phyloP scores from a whole-genome alignment of 2,113 vertebrate genomes.

The Bothrops jararaca region DNA sequence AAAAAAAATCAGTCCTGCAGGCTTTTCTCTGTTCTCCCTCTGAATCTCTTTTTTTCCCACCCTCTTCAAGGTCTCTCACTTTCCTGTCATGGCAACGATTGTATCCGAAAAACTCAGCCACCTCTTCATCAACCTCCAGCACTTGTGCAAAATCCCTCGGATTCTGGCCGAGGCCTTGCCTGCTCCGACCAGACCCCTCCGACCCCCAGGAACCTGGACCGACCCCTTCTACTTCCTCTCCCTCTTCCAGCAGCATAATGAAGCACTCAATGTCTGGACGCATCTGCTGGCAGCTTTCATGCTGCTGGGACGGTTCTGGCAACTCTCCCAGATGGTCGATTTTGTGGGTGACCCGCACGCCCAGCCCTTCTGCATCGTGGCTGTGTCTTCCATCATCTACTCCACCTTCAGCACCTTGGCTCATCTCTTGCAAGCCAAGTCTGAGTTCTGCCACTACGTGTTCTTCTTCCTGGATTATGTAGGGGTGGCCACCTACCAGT shows the following conservation, averaged over 20 bases:
- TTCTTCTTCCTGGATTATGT: constrained; percentile 98
- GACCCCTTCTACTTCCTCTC: constrained; percentile 91
- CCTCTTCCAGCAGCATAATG: constrained; percentile 92
- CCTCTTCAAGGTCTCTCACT: rapidly evolving
- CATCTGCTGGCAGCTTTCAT: constrained; percentile 83
- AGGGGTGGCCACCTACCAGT: constrained; percentile 91
- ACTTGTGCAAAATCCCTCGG: constrained; percentile 76
- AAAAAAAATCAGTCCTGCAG: too few relatives aligned
- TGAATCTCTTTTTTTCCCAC: rapidly evolving
- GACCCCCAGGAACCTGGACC: too few relatives aligned
- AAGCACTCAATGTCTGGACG: constrained; percentile 90
- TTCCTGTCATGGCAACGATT: constrained; percentile 77
- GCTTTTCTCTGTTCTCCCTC: neutral
- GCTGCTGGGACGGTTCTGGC: constrained; percentile 81
- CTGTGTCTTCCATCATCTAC: constrained; percentile 83
- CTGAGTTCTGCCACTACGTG: constrained; percentile 90
- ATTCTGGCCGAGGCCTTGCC: constrained; percentile 73
- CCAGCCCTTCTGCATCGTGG: constrained; percentile 86
- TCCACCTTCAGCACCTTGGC: constrained; percentile 86
- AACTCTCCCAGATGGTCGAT: constrained; percentile 79
- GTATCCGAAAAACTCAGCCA: constrained; percentile 83
- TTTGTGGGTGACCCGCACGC: constrained; percentile 85
- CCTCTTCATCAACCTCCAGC: constrained; percentile 76
- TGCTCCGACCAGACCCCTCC: too few relatives aligned
- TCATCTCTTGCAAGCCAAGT: constrained; percentile 92